A percentile compares a stretch with the other conserved stretches of the same genome.
Conservation (phyloP, 2,888 invertebrate species). For the Chaitophorus viminalis region DNA sequence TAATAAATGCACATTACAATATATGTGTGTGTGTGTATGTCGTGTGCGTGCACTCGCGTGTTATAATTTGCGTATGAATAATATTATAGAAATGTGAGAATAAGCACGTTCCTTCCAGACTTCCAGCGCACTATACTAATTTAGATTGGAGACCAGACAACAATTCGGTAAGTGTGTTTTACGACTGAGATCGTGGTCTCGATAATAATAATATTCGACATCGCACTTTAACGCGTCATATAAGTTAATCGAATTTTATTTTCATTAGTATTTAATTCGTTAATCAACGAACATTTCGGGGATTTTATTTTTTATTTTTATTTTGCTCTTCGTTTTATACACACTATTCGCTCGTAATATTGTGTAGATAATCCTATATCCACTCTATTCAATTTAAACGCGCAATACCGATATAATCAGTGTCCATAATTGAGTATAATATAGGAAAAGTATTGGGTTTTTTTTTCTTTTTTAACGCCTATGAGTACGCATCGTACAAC, state of each 20-base stretch:
- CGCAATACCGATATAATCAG: constrained; percentile 14
- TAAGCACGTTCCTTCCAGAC: not conserved
- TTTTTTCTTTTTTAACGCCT: not conserved
- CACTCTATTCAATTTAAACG: constrained; percentile 13
- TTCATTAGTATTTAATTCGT: constrained; percentile 5
- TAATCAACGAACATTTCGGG: not conserved
- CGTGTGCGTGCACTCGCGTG: not conserved
- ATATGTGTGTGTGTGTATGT: not conserved
- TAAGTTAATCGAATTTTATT: constrained; percentile 15
- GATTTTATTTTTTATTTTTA: not conserved
- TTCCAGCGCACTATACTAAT: no score
- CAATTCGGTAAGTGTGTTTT: constrained; percentile 1
- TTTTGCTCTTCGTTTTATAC: not conserved
- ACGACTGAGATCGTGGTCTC: not conserved
- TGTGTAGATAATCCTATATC: not conserved
- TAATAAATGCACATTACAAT: constrained; percentile 10
- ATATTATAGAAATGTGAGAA: constrained; percentile 37
- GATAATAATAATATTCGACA: not conserved
- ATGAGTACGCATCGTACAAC: not conserved
- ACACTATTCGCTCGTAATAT: not conserved
- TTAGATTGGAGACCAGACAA: constrained; percentile 19
- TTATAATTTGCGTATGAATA: constrained; percentile 19
- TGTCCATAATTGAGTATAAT: not conserved
- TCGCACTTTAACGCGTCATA: not conserved
- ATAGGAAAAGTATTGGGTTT: not conserved